Base-by-base conservation (phyloP, 2,888 invertebrate species). In the Microctonus brassicae region DNA sequence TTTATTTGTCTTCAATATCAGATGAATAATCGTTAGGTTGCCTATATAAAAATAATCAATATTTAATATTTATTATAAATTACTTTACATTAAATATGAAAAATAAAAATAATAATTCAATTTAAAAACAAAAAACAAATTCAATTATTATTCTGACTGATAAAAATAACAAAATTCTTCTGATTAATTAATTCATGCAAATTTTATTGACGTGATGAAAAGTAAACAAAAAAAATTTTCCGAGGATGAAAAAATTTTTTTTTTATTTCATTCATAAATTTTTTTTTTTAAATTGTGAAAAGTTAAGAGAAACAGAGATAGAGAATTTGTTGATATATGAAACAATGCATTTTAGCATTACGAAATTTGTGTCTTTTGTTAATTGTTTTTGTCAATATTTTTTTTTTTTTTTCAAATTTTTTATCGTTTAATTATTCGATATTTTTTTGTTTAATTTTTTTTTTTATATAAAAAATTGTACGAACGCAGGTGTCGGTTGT, bases 401-500 rank as follows among this genome's bases (percentile, higher is more conserved):
- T 36, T 36, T 10, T 1, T 36, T 9, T 36, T 36, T 36, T 36
- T 60, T 60, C 42, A 26, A 61, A 17, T 47, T 24, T 57, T 29
- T 47, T 29, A 47, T 24, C 20, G 47, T 34, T 47, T 61, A 29
- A 47, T 69, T 55, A 29, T 29, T 69, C 13, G 61, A 42, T 61
- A 13, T 24, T 36, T 36, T 33, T 39, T 65, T 53, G 6, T 9
- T 33, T 55, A 55, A 26, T 57, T 42, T 42, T 39, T 42, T 52
- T 66, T 62, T 69, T 69, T 39, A 60, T 73, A 68, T 74, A 61
- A 72, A 70, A 74, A 72, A 68, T 72, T 70, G 70, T 70, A 70
- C 70, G 70, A 70, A 70, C 70, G 70, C 70, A 70, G 70, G 70
- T 70, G 70, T 70, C 61, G 64, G 66, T 70, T 70, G 70, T 70